These are phyloP conservation scores for Heteromyza rotundicornis DNA, from an alignment of 2,888 invertebrate genomes.

Conservation along the genomic window DNA sequence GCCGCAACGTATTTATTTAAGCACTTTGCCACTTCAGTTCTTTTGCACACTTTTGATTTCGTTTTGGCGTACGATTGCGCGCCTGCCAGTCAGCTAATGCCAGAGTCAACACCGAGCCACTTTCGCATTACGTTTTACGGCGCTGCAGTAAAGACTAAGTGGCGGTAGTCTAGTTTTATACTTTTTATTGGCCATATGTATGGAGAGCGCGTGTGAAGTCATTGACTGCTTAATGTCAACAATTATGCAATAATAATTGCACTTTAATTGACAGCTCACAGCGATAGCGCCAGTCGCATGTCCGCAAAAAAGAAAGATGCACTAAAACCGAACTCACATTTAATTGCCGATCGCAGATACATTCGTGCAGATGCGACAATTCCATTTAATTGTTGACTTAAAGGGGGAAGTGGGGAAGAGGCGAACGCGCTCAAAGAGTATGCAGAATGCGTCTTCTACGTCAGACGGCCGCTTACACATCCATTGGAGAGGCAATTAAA, in stretches of 20 bases:
- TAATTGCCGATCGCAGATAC: not conserved
- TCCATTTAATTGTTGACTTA: constrained; percentile 36
- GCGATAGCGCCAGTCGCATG: not conserved
- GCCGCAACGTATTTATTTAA: too few species aligned
- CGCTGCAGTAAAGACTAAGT: too few species aligned
- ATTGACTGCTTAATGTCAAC: constrained; percentile 48
- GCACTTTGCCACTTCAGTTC: too few species aligned
- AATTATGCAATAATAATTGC: constrained; percentile 45
- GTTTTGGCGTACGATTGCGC: too few species aligned
- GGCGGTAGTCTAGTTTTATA: too few species aligned
- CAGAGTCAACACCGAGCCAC: too few species aligned
- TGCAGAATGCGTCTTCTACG: not conserved
- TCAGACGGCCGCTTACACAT: not conserved
- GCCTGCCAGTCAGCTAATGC: too few species aligned
- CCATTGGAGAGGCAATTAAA: not conserved
- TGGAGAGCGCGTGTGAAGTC: constrained; percentile 33
- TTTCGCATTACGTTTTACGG: too few species aligned
- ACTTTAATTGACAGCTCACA: constrained; percentile 37
- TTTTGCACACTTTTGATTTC: too few species aligned
- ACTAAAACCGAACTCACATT: not conserved
- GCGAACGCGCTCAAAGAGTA: not conserved
- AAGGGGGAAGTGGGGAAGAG: constrained; percentile 22
- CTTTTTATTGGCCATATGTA: too few species aligned
- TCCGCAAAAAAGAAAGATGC: not conserved
- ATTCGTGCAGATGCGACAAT: constrained; percentile 38